Conservation (phyloP, 2,113 vertebrate species). For the Herpetotheres cachinnans region DNA sequence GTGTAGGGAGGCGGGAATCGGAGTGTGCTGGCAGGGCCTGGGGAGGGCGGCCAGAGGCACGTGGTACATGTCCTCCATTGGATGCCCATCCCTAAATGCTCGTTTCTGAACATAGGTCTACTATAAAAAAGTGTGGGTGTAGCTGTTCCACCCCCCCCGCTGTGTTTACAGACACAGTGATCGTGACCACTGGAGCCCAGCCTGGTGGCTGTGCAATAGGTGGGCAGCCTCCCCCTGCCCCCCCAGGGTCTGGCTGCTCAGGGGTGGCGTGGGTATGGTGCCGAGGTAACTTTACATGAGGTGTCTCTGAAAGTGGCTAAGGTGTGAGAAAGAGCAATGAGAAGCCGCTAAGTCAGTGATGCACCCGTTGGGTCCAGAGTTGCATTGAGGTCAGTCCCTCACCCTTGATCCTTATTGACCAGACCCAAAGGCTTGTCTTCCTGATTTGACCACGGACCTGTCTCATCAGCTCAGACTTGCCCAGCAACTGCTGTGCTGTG, state of each 20-base stretch:
- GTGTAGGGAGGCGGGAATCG: background rate
- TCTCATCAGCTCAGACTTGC: fast-evolving
- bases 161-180: background rate
- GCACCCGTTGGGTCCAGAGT: background rate
- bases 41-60: no score
- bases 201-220: background rate
- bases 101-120: background rate
- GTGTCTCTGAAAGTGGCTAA: background rate
- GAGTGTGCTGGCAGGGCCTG: background rate
- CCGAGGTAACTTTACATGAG: background rate
- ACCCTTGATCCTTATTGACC: background rate
- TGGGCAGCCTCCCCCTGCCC: background rate
- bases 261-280: background rate
- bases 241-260: background rate
- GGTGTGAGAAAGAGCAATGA: background rate
- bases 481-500: background rate
- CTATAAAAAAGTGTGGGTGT: background rate
- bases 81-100: background rate
- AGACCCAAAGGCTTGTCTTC: background rate
- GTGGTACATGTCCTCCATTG: background rate
- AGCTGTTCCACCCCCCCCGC: background rate
- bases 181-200: background rate
- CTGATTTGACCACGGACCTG: background rate
- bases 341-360: background rate
- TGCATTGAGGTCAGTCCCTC: background rate